Base-by-base conservation (phyloP, 2,113 vertebrate genomes). In the Otocyon megalotis region DNA sequence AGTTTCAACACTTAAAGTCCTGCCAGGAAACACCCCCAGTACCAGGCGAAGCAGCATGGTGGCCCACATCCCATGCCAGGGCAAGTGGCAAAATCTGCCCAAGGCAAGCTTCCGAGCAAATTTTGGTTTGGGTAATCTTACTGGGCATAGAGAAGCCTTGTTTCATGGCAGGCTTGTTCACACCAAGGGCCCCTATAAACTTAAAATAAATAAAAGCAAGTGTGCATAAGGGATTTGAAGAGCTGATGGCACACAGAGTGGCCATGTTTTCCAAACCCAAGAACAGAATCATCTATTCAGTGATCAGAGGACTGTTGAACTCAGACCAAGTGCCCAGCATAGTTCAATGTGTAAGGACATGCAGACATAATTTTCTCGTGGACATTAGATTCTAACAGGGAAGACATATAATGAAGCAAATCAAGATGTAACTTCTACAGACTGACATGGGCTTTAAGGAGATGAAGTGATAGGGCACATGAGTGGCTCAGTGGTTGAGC, bases 261-360 rank as follows among this genome's bases (percentile, higher is more conserved):
- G 10, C 56, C 30, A 5, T 16, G 62, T 28, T 65, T 88, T 82
- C 48, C 53, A 79, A 91, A 85, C 35, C n/a, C 74, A 92, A 26
- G 8, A 56, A 53, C 22, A 14, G 32, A 50, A 58, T 81, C 63
- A 53, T 48, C 65, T 30, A 81, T 19, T 92, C n/a, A 17, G 5
- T 69, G 71, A 84, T 48, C 79, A 35, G 58, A 32, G 6, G 30
- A 37, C 43, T n/a, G 12, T 7, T 30, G 67, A 56, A 17, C 60
- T 82, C 6, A 13, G 35, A 35, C 3, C 19, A 63, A 81, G 43
- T 16, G 28, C 30, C 53, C 63, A 62, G 16, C 35, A 0, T 13
- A n/a, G 58, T 14, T 53, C 28, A 30, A 5, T 0, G 9, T 12
- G 13, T 0, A 0, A 54, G 48, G 56, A 48, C 86, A 74, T 0